A percentile compares a stretch with the other conserved stretches of the same genome.
Conservation (phyloP, 2,113 vertebrate genomes). For the Morone chrysops region DNA sequence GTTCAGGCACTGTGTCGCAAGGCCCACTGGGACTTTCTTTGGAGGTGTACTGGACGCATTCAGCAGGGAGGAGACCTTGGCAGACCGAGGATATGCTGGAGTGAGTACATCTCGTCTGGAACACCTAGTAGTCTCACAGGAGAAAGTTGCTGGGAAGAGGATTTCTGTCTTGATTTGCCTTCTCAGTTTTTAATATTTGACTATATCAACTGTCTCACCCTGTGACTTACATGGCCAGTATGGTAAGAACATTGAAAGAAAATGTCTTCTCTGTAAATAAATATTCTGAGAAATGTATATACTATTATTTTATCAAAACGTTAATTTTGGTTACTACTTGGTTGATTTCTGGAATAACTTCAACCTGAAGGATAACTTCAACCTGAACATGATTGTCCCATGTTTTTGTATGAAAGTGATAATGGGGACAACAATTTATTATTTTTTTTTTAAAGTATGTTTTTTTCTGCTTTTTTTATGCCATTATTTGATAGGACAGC, state of each 20-base stretch:
- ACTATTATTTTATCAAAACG: neutral
- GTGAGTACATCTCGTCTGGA: neutral
- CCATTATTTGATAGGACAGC: no score
- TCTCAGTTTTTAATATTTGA: neutral
- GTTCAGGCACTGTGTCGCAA: neutral
- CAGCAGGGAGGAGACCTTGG: slow-evolving; percentile 9
- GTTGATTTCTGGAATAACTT: neutral
- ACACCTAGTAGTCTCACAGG: slow-evolving; percentile 13
- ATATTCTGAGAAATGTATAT: neutral
- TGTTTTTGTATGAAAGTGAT: no score
- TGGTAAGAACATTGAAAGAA: neutral
- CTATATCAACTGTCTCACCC: neutral
- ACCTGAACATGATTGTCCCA: no score
- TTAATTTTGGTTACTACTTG: neutral
- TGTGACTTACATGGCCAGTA: neutral
- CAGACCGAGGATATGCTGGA: slow-evolving; percentile 18
- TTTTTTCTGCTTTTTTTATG: no score
- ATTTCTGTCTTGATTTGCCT: slow-evolving; percentile 7
- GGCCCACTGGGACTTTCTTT: neutral
- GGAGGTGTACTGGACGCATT: neutral
- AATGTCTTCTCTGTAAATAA: neutral
- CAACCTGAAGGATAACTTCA: no score
- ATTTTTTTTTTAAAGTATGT: no score
- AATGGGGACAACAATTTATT: no score
- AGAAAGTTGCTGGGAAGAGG: neutral